phyloP scores from a whole-genome alignment of 1,140 invertebrate genomes.

The Diachasma alloeum region DNA sequence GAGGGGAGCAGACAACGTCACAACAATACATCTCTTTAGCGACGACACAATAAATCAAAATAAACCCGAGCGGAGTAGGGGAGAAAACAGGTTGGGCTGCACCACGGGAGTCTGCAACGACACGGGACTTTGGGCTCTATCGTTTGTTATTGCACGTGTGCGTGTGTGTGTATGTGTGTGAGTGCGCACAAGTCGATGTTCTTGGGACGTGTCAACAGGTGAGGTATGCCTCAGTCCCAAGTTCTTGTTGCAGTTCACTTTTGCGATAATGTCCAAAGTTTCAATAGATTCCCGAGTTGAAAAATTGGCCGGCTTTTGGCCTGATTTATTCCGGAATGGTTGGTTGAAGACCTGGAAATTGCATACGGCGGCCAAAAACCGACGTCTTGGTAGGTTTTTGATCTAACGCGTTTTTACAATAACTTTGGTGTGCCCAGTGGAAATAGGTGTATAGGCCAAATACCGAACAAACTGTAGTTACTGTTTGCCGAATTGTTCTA shows the following conservation, averaged over 20 bases:
- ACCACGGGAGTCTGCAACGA: not conserved
- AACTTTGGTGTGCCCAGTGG: too few relatives aligned
- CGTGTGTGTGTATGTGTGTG: not conserved
- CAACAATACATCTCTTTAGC: slow-evolving; percentile 60
- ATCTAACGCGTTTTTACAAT: too few relatives aligned
- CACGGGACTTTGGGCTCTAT: slow-evolving; percentile 10
- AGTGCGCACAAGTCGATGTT: not conserved
- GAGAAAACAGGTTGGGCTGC: slow-evolving; percentile 53
- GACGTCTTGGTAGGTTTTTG: too few relatives aligned
- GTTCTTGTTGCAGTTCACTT: too few relatives aligned
- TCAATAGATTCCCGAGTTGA: too few relatives aligned
- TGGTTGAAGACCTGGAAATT: not conserved
- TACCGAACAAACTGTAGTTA: too few relatives aligned
- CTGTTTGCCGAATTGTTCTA: too few relatives aligned
- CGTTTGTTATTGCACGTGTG: not conserved
- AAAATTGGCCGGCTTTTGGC: not conserved
- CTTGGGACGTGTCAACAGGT: slow-evolving; percentile 18
- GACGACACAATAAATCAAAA: slow-evolving; percentile 60
- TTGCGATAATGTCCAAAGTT: too few relatives aligned
- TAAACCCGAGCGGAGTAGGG: slow-evolving; percentile 46
- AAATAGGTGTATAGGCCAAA: too few relatives aligned
- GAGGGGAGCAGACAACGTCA: slow-evolving; percentile 48
- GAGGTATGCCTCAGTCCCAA: not conserved
- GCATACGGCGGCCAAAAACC: too few relatives aligned
- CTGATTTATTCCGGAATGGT: not conserved